phyloP scores from a whole-genome alignment of 2,113 vertebrate species.

The Pogonocichla stellata region DNA sequence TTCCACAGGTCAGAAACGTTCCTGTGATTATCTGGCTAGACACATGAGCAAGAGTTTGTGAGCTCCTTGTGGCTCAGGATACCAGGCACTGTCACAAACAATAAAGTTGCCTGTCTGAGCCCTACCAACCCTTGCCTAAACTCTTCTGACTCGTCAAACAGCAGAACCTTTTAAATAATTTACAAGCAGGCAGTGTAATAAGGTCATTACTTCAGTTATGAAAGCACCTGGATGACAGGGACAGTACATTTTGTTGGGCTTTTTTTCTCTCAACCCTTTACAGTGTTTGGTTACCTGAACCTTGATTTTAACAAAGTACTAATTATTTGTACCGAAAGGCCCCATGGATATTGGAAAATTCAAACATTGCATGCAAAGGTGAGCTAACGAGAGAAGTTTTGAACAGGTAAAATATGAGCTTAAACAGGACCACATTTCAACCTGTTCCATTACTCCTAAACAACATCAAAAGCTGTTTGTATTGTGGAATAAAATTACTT shows the following conservation, averaged over 20 bases:
- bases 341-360: background rate
- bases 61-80: background rate
- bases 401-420: background rate
- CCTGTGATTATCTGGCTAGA: constrained; percentile 4
- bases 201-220: background rate
- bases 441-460: background rate
- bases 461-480: background rate
- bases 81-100: constrained; percentile 6
- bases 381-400: background rate
- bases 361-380: background rate
- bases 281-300: background rate
- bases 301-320: background rate
- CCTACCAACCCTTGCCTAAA: background rate
- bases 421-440: background rate
- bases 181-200: background rate
- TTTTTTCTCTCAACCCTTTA: background rate
- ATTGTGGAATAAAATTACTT: background rate
- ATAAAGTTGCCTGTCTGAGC: constrained; percentile 3
- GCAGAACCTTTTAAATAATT: background rate
- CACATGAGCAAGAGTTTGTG: background rate
- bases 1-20: background rate
- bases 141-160: background rate
- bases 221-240: background rate
- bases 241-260: background rate
- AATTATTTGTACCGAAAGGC: background rate